Base-by-base conservation (phyloP, 2,797 vertebrate genomes). In the Alcedo atthis region DNA sequence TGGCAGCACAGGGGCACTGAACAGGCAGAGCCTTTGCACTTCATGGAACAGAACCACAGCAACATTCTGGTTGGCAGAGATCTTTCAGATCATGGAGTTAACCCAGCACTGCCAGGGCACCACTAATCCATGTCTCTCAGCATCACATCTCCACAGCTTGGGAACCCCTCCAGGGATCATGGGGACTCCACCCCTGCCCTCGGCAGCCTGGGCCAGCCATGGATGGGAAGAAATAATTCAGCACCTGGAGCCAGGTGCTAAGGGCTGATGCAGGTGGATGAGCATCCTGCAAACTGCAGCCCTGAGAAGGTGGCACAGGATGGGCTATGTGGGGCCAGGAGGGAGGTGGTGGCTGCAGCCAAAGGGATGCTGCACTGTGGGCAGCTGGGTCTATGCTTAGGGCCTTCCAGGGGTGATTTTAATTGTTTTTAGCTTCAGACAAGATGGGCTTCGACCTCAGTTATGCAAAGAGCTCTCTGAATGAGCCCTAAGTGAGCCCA, bases 361-460 rank as follows among this genome's bases (percentile, higher is more conserved):
- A 6, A 17, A 46, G 55, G 30, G 46, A 42, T n/a, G 69, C n/a
- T 55, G 48, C 3, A 10, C 21, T 51, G 54, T 25, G 9, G 61
- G 67, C 53, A 43, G 40, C 43, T 1, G 0, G 10, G 6, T 14
- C 55, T 0, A 0, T 15, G 28, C 43, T 61, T 40, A 35, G 24
- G 22, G 9, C 24, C 21, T 58, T 80, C n/a, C 32, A 26, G 69
- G 45, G 54, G n/a, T 66, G 67, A 76, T 73, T n/a, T 68, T 70
- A 59, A 71, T 73, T 83, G 77, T 18, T 67, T 76, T 40, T 24
- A 70, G 33, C 48, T 69, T 71, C 48, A 16, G 70, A 32, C 62
- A 66, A 63, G 61, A 55, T 8, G 30, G 63, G 32, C 15, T 69
- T 61, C 10, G 53, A 40, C 79, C 53, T 59, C 53, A 33, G 1